Evolutionary conservation across 2,888 invertebrate species (phyloP).

Genomic region (Dynastes tityus): DNA sequence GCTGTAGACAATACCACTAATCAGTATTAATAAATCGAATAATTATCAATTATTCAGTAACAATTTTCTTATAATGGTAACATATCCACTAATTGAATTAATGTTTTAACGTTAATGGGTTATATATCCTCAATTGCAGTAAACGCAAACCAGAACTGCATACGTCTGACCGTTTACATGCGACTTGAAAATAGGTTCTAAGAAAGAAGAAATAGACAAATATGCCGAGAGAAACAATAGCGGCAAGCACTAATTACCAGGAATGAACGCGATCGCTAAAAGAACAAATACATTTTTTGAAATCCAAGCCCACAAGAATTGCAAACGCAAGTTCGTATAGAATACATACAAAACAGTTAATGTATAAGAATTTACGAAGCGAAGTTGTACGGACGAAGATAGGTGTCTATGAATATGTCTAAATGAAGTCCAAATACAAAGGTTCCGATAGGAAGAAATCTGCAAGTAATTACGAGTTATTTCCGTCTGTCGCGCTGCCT

Average conservation of each 20-base stretch:
- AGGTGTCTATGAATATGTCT: constrained; percentile 7
- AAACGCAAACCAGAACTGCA: no score
- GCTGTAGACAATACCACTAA: no score
- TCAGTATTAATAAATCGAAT: no score
- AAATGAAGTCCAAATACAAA: constrained; percentile 35
- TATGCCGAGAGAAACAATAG: not conserved
- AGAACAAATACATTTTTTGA: constrained; percentile 12
- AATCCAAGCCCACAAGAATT: constrained; percentile 4
- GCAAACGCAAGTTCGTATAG: not conserved
- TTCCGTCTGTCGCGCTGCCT: constrained; percentile 44
- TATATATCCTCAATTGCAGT: no score
- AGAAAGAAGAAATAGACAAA: constrained; percentile 3
- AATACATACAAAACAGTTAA: no score
- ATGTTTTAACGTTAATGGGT: no score
- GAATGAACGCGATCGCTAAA: not conserved
- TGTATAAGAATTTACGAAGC: not conserved
- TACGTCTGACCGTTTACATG: not conserved
- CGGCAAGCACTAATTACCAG: constrained; percentile 3
- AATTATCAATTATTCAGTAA: no score
- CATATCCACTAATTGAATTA: no score
- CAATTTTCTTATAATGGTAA: no score
- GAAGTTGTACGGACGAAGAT: constrained; percentile 5
- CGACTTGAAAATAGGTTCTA: not conserved
- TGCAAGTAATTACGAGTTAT: constrained; percentile 51
- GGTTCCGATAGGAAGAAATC: constrained; percentile 35